These are phyloP conservation scores for Actinopyga echinites DNA, from an alignment of 53 echinoderm and acorn worm species.

Conservation along the genomic window DNA sequence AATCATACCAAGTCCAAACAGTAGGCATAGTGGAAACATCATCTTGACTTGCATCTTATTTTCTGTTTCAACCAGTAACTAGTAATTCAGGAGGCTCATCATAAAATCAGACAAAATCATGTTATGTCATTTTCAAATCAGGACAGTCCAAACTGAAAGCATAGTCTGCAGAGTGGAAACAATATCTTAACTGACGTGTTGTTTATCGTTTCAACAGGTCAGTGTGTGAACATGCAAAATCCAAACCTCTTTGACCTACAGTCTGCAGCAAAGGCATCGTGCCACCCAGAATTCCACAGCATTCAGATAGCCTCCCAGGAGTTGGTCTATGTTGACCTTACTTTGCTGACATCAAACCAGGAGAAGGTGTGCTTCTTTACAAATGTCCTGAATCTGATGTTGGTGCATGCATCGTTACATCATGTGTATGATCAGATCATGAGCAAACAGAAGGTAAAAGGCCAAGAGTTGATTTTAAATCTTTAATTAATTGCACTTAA, in stretches of 20 bases:
- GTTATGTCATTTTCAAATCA: too few relatives aligned
- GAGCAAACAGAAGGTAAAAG: conserved; percentile 29
- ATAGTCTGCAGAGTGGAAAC: neutral
- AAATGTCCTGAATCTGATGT: conserved; percentile 84
- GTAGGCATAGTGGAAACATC: too few relatives aligned
- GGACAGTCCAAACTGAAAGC: neutral
- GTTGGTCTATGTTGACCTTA: conserved; percentile 73
- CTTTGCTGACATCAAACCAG: conserved; percentile 53
- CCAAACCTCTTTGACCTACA: conserved; percentile 66
- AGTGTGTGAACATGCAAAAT: conserved; percentile 37
- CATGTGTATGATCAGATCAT: conserved; percentile 63
- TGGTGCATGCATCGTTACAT: conserved; percentile 75
- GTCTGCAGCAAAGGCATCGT: conserved; percentile 52
- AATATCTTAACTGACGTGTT: neutral
- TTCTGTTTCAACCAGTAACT: too few relatives aligned
- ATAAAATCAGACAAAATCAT: too few relatives aligned
- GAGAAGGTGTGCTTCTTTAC: conserved; percentile 87
- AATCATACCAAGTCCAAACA: too few relatives aligned
- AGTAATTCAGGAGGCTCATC: too few relatives aligned
- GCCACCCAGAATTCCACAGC: conserved; percentile 74
- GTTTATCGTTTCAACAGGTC: conserved; percentile 56
- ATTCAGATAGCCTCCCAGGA: conserved; percentile 75
- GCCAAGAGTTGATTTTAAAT: too few relatives aligned
- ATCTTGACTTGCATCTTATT: too few relatives aligned
- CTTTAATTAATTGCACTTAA: too few relatives aligned